Percentiles rank a stretch among this genome's conserved stretches.
These are phyloP conservation scores for Macrosiphum euphorbiae DNA, from an alignment of 2,888 invertebrate genomes.

Conservation along the genomic window DNA sequence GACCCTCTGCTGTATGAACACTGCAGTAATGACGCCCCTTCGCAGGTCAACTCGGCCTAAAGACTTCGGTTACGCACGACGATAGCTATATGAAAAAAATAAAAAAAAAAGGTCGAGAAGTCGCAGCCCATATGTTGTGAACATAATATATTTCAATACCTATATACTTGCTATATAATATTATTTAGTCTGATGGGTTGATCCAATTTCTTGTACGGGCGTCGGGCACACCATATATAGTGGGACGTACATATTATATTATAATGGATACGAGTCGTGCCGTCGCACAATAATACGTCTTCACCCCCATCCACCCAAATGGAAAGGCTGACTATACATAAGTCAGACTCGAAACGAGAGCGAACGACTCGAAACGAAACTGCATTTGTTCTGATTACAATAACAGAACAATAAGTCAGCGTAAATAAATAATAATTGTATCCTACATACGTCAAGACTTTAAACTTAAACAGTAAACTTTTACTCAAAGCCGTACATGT, in stretches of 20 bases:
- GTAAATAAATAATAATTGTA: background rate
- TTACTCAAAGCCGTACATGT: background rate
- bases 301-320: background rate
- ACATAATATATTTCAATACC: background rate
- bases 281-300: background rate
- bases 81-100: background rate
- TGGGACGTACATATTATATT: background rate
- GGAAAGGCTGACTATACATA: background rate
- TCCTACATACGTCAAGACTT: background rate
- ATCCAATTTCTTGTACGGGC: background rate
- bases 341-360: background rate
- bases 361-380: background rate
- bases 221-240: background rate
- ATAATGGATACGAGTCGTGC: background rate
- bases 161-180: background rate
- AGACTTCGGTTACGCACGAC: background rate
- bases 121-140: background rate
- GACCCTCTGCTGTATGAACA: background rate
- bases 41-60: background rate
- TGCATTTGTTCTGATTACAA: background rate
- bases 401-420: background rate
- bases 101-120: background rate
- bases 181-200: background rate
- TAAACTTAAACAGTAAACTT: background rate
- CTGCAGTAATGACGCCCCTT: constrained; percentile 1